Conservation (phyloP, 1,140 invertebrate genomes). For the Listronotus oregonensis region DNA sequence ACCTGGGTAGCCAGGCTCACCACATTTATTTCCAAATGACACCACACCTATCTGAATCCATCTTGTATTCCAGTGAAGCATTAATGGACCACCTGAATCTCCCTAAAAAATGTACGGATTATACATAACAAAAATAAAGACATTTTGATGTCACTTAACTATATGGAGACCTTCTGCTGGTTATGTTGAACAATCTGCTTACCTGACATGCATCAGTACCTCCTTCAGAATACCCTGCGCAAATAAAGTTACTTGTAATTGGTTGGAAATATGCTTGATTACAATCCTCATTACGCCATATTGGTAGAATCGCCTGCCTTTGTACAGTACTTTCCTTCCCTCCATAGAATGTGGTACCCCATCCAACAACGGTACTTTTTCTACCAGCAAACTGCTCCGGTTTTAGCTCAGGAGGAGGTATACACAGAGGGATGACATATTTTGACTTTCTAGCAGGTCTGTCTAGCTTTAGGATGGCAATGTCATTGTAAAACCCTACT, state of each 20-base stretch:
- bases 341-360: slow-evolving; percentile 86
- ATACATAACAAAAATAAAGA: slow-evolving; percentile 15
- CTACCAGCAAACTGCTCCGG: slow-evolving; percentile 68
- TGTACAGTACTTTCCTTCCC: slow-evolving; percentile 84
- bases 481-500: slow-evolving; percentile 90
- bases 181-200: slow-evolving; percentile 17
- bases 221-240: slow-evolving; percentile 87
- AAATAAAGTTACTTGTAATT: slow-evolving; percentile 88
- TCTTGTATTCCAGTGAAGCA: slow-evolving; percentile 73
- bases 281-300: slow-evolving; percentile 91
- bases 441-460: slow-evolving; percentile 75
- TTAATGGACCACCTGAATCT: slow-evolving; percentile 81
- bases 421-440: slow-evolving; percentile 87
- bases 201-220: slow-evolving; percentile 93
- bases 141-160: not conserved
- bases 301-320: slow-evolving; percentile 80
- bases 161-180: no score
- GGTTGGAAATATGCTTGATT: slow-evolving; percentile 89
- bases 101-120: slow-evolving; percentile 58
- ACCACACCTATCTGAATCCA: slow-evolving; percentile 90
- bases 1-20: slow-evolving; percentile 83
- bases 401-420: slow-evolving; percentile 67
- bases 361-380: slow-evolving; percentile 87
- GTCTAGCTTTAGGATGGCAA: slow-evolving; percentile 78
- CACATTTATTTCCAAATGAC: slow-evolving; percentile 90